These are phyloP conservation scores for Spicauda simplicius DNA, from an alignment of 2,888 invertebrate species.

Conservation along the genomic window DNA sequence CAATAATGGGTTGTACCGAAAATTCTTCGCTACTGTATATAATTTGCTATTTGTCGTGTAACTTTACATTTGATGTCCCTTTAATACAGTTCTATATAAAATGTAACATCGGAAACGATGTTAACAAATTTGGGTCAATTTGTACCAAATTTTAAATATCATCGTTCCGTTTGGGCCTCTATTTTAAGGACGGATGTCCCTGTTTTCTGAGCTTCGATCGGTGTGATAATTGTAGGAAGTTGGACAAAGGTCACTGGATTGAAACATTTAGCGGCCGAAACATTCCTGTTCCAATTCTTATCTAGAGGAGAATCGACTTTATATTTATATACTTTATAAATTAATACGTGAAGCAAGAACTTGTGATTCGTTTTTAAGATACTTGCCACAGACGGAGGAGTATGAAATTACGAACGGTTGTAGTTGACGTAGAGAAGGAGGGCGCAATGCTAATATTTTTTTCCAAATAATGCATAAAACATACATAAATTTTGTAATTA, in stretches of 20 bases:
- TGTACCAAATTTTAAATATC: conserved; percentile 26
- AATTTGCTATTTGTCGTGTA: too few relatives aligned
- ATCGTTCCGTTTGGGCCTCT: conserved; percentile 13
- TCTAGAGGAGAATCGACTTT: background rate
- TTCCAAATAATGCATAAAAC: too few relatives aligned
- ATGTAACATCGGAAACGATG: conserved; percentile 9
- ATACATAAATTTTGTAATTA: too few relatives aligned
- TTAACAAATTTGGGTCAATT: conserved; percentile 31
- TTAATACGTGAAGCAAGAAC: too few relatives aligned
- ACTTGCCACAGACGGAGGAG: too few relatives aligned
- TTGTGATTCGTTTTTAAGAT: too few relatives aligned
- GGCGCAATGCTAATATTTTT: too few relatives aligned
- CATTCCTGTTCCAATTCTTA: background rate
- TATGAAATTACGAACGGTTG: too few relatives aligned
- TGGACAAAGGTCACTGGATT: background rate
- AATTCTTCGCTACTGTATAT: too few relatives aligned
- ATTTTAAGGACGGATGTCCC: conserved; percentile 2
- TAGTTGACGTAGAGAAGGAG: too few relatives aligned
- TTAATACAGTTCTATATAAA: background rate
- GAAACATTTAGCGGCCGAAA: background rate
- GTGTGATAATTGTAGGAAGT: conserved; percentile 1
- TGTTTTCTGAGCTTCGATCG: conserved; percentile 6
- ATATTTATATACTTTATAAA: background rate
- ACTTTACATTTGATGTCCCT: too few relatives aligned
- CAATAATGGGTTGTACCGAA: too few relatives aligned